Conservation (phyloP, 2,888 invertebrate genomes). For the Taenaris catops region DNA sequence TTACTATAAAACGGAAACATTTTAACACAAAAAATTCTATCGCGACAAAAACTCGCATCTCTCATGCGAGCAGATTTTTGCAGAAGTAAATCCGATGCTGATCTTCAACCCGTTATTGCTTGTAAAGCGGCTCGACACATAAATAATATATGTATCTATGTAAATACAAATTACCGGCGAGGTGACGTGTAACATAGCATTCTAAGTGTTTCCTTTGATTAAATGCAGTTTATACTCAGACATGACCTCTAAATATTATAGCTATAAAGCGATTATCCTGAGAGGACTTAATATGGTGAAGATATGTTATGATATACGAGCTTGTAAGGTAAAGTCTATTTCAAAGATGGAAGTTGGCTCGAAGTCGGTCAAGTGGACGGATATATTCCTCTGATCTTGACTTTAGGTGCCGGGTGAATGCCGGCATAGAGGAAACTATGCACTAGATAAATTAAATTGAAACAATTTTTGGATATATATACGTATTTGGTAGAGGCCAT, state of each 20-base stretch:
- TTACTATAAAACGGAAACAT: too few species aligned
- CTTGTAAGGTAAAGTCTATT: slow-evolving; percentile 12
- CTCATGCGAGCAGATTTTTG: too few species aligned
- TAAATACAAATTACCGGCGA: slow-evolving; percentile 13
- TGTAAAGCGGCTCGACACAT: too few species aligned
- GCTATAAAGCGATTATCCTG: slow-evolving; percentile 9
- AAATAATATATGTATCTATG: slow-evolving; percentile 9
- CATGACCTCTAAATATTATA: slow-evolving; percentile 13
- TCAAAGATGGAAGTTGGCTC: slow-evolving; percentile 16
- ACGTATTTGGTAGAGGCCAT: too few species aligned
- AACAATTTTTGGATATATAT: too few species aligned
- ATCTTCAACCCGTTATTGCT: too few species aligned
- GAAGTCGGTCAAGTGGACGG: slow-evolving; percentile 57
- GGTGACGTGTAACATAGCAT: slow-evolving; percentile 11
- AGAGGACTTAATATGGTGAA: slow-evolving; percentile 9
- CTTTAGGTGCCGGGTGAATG: slow-evolving; percentile 28
- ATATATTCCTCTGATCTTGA: slow-evolving; percentile 50
- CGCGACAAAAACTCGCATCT: too few species aligned
- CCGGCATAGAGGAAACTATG: slow-evolving; percentile 13
- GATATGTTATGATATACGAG: slow-evolving; percentile 3
- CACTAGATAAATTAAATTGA: slow-evolving; percentile 2
- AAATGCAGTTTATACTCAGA: slow-evolving; percentile 6
- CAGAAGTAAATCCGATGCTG: too few species aligned
- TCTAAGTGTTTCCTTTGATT: slow-evolving; percentile 10
- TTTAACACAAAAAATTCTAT: too few species aligned